Base-by-base conservation (phyloP, 2,888 invertebrate species). In the Papilio protenor region DNA sequence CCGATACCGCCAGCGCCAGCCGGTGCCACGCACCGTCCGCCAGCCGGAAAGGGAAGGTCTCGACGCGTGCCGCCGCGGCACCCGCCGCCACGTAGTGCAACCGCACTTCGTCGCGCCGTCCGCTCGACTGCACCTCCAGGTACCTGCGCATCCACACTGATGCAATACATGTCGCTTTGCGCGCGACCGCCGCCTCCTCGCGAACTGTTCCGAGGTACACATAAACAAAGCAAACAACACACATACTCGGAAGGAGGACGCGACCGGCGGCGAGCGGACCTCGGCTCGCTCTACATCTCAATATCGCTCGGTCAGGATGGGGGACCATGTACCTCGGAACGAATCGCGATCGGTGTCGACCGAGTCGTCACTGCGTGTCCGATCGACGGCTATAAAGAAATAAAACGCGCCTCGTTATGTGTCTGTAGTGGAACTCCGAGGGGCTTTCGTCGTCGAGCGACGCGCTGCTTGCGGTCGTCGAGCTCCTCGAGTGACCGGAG, bases 51-150 rank as follows among this genome's bases (percentile, higher is more conserved):
- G 97, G 97, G 95, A 98, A 98, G 89, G 97, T 97, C 95, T 98
- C 98, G 86, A 97, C 97, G 89, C 97, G 96, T 85, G 97, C 95
- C 82, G 89, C 87, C 78, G 96, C 95, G 80, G 95, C 95, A 82
- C 96, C 96, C 83, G 95, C 95, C 85, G 96, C 96, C 90, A 96
- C 96, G 93, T 98, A 98, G 94, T 97, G 97, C 89, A 98, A 95
- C 84, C 98, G 96, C 88, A 98, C 96, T 94, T 98, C 98, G 92
- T 98, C 97, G 87, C 97, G 96, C 82, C 98, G 96, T 84, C 98
- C 98, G 93, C 97, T 98, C 89, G 98, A 98, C 95, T 98, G 98
- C 93, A 98, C 96, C 95, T 98, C 98, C 95, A 98, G 95, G 95
- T 97, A 98, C 95, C 98, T 97, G 95, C 86, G 90, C 88, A 87